These are phyloP conservation scores for Semicossyphus pulcher DNA, from an alignment of 2,113 vertebrate species.

Conservation along the genomic window DNA sequence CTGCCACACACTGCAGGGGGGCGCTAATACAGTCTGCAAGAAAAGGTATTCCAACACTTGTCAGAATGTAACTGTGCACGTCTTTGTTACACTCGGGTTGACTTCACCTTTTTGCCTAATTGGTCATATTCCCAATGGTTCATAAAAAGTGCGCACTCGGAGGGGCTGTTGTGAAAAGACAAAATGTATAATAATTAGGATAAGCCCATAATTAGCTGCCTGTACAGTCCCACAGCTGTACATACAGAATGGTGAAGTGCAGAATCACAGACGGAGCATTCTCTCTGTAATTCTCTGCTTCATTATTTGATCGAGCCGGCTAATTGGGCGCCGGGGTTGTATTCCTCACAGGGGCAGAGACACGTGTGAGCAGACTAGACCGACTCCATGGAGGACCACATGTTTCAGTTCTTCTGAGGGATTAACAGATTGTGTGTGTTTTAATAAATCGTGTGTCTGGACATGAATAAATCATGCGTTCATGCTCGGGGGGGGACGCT, in stretches of 20 bases:
- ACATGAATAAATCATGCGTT: conserved; percentile 68
- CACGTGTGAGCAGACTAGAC: conserved; percentile 40
- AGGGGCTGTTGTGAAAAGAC: conserved; percentile 15
- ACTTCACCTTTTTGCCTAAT: conserved; percentile 43
- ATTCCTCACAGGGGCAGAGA: conserved; percentile 42
- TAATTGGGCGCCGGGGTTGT: conserved; percentile 49
- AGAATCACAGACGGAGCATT: conserved; percentile 40
- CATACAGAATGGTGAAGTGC: conserved; percentile 4
- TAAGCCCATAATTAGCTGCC: conserved; percentile 51
- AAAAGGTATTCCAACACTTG: conserved; percentile 43
- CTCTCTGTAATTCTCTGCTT: conserved; percentile 36
- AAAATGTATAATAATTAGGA: conserved; percentile 60
- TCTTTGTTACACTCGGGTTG: conserved; percentile 40
- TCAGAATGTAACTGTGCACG: conserved; percentile 40
- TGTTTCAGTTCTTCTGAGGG: conserved; percentile 52
- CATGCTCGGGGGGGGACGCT: conserved; percentile 10
- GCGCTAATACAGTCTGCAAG: conserved; percentile 2
- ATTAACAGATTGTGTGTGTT: conserved; percentile 54
- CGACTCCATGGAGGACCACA: conserved; percentile 15
- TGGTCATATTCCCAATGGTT: conserved; percentile 51
- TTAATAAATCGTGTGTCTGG: conserved; percentile 61
- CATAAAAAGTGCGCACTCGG: neutral
- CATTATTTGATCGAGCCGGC: conserved; percentile 33
- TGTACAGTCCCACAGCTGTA: conserved; percentile 39
- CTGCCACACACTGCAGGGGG: conserved; percentile 27